phyloP scores from a whole-genome alignment of 2,797 vertebrate genomes.

The Thripadectes ignobilis region DNA sequence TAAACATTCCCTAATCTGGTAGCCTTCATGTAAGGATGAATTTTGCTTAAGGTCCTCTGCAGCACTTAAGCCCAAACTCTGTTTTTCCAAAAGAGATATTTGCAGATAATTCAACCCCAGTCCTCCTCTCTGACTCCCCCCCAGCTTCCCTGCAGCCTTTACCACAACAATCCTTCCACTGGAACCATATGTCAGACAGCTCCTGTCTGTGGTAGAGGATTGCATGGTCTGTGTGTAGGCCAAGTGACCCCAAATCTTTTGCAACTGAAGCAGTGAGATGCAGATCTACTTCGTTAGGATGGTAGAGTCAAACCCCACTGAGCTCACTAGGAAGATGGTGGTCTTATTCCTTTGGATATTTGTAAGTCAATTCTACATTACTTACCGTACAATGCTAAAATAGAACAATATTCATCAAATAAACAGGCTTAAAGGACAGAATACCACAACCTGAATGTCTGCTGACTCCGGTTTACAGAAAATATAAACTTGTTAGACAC shows the following conservation, averaged over 20 bases:
- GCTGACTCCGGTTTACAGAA: background rate
- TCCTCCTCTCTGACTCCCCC: background rate
- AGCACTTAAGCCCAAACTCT: background rate
- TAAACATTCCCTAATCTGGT: conserved; percentile 67
- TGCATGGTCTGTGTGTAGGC: background rate
- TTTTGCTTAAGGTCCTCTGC: background rate
- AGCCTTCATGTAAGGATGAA: background rate
- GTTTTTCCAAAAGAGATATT: background rate
- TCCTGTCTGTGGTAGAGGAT: background rate
- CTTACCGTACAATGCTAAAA: background rate
- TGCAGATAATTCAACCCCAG: background rate
- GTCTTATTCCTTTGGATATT: background rate
- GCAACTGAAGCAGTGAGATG: background rate
- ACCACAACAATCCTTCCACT: background rate
- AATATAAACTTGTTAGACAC: background rate
- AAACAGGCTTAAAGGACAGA: background rate
- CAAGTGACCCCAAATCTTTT: background rate
- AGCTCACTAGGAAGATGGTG: background rate
- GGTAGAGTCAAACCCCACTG: background rate
- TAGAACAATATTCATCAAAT: background rate
- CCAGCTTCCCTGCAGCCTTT: background rate
- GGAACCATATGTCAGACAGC: background rate
- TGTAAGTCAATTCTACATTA: background rate
- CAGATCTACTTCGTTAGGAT: background rate
- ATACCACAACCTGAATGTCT: background rate